Evolutionary conservation across 2,797 vertebrate genomes (phyloP), one percentile per base, ranked within the genome.

Genomic region (Microctenopoma stevenorrisi): DNA sequence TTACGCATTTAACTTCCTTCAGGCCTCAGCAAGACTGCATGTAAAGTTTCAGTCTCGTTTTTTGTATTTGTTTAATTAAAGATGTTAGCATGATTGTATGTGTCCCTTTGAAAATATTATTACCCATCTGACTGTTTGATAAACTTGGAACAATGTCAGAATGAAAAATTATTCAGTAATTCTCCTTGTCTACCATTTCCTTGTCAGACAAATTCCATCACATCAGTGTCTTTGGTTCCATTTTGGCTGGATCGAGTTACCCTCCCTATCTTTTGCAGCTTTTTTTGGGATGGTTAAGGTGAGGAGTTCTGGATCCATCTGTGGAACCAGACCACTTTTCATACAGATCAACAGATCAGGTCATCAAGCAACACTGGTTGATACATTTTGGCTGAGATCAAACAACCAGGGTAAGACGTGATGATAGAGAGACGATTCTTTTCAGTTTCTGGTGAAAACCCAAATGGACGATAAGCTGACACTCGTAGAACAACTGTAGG

Each of bases 1-100:
- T 83, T 68, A 78, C 71, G 57, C 60, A 64, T 68, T 68, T 58
- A 57, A 64, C 64, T 11, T 68, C 18, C 57, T 72, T 59, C 16
- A 60, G 40, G 40, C 61, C 25, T 37, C 1, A 48, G 47, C 38
- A 63, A 56, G 26, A 62, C 56, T 58, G 53, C 18, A n/a, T 51
- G 14, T 57, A 56, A 81, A 75, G 47, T 67, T 82, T 52, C 72
- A 18, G 43, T 53, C 52, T 72, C 38, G 4, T 73, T 78, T 73
- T 47, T 14, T 33, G 2, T 30, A 30, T 53, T 58, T 75, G 62
- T 35, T 82, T 7, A 43, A 52, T 60, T 68, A 56, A 78, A 68
- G 68, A 73, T 48, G 47, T 74, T 37, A 76, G 42, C 12, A 28
- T 28, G 58, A 77, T 74, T 81, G 30, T 43, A 37, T 70, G 44